Evolutionary conservation across 2,888 invertebrate species (phyloP).

Genomic region (Drosophila suboccidentalis): DNA sequence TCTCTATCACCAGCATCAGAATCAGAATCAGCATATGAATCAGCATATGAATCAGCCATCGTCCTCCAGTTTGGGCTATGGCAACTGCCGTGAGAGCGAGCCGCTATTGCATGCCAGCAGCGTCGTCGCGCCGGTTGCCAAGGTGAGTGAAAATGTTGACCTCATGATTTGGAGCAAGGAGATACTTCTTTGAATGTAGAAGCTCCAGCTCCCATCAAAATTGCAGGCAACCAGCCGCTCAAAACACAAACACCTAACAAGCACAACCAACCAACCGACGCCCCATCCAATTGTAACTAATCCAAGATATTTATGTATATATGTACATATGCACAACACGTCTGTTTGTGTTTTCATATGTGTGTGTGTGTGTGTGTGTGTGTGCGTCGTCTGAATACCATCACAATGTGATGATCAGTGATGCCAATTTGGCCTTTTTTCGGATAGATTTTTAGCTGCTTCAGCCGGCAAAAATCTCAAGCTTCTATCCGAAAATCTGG

Average conservation of each 20-base stretch:
- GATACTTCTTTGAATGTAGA: constrained; percentile 69
- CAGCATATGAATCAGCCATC: constrained; percentile 65
- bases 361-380: constrained; percentile 1
- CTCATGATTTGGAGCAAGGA: constrained; percentile 76
- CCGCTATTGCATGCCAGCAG: constrained; percentile 85
- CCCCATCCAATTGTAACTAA: constrained; percentile 47
- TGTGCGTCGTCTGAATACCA: background rate
- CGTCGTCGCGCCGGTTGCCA: constrained; percentile 83
- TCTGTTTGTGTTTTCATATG: background rate
- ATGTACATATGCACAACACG: constrained; percentile 24
- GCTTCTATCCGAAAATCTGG: too few relatives aligned
- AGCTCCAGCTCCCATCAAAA: constrained; percentile 6
- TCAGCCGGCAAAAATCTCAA: too few relatives aligned
- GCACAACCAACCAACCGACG: constrained; percentile 6
- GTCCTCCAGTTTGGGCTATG: constrained; percentile 81
- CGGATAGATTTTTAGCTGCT: too few relatives aligned
- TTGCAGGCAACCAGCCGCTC: constrained; percentile 2
- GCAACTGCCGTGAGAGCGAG: constrained; percentile 85
- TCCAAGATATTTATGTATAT: constrained; percentile 35
- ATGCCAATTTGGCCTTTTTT: too few relatives aligned
- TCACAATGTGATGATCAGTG: background rate
- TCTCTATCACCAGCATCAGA: constrained; percentile 59
- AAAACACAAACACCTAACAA: background rate
- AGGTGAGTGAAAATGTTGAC: constrained; percentile 83
- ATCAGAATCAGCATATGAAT: constrained; percentile 52